Evolutionary conservation across 2,797 vertebrate genomes (phyloP), one percentile per base, ranked within the genome.

Genomic region (Oophaga sylvatica): DNA sequence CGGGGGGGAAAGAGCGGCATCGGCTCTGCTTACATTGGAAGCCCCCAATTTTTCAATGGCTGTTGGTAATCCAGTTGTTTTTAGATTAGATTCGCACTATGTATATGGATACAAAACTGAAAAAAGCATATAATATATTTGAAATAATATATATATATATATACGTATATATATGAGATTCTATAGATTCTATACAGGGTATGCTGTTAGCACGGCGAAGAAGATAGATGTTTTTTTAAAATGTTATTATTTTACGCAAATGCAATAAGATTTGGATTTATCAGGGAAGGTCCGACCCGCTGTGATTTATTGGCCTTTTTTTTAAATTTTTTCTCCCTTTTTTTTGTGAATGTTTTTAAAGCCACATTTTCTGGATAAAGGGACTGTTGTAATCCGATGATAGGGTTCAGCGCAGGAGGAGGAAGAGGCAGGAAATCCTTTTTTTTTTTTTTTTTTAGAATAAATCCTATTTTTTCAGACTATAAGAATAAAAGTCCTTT

Each of bases 61-160:
- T 56, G 20, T 76, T 56, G 22, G 73, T n/a, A n/a, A 53, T 56
- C 73, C 16, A 45, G 31, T 22, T 48, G n/a, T 8, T 76, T 88
- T 90, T 89, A 93, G 92, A 93, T 90, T 89, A 93, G 92, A 93
- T 92, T 89, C 91, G 93, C 90, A 92, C 93, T 94, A 93, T 88
- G 88, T 92, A 88, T 93, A 94, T 93, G 93, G 93, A 93, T 94
- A 93, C 93, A 93, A 56, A 95, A 94, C 53, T 94, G 94, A 93
- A 90, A 93, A n/a, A 93, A 95, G 92, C 93, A 93, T 93, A 96
- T 98, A 99, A 99, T 99, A 98, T 99, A 99, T 99, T 98, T 98
- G 97, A 97, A 97, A 94, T 97, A 97, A 98, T 98, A 98, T 95
- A 95, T 98, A 98, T 98, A 98, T 95, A 95, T 98, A 97, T 99